Base-by-base conservation (phyloP, 2,888 invertebrate species). In the Byasa hedistus region DNA sequence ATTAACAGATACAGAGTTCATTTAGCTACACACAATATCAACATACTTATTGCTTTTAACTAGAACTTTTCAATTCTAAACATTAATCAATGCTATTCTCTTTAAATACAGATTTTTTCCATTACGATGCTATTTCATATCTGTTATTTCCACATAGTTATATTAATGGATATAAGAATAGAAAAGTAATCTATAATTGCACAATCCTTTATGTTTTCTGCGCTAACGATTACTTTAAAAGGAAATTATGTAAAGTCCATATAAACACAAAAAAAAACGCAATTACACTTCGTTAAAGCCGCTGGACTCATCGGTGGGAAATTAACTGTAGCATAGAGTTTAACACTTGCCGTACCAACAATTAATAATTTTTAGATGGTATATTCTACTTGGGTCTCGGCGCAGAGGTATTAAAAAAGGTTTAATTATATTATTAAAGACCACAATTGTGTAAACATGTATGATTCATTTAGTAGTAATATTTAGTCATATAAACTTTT, bases 341-440 rank as follows among this genome's bases (percentile, higher is more conserved):
- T 83, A 83, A 79, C 82, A 79, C 79, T 78, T 75, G 68, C 70
- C 81, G 85, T 83, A 87, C 86, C 86, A 88, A 85, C 82, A 83
- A 85, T 84, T 84, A 84, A 87, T 88, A 85, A 87, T 86, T 85
- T 63, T 60, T 60, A 63, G 51, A 48, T 63, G 60, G 36, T 63
- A 32, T 57, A 36, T 60, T 60, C 66, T 62, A 66, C 70, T 69
- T 70, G 17, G 0, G 39, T 12, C 39, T 39, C 12, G 12, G 15
- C 39, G 3, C 39, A 15, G 39, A 15, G 3, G 12, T 12, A 39
- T 39, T 39, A 15, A 39, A 39, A 39, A 39, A 2, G n/a, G 1
- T 15, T 39, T 15, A 39, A 15, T 12, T 2, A 39, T 39, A 39
- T 39, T 15, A 15, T 39, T 39, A 12, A 12, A 39, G 15, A 39